Base-by-base conservation (phyloP, 2,888 invertebrate genomes). In the Prosapia bicincta region DNA sequence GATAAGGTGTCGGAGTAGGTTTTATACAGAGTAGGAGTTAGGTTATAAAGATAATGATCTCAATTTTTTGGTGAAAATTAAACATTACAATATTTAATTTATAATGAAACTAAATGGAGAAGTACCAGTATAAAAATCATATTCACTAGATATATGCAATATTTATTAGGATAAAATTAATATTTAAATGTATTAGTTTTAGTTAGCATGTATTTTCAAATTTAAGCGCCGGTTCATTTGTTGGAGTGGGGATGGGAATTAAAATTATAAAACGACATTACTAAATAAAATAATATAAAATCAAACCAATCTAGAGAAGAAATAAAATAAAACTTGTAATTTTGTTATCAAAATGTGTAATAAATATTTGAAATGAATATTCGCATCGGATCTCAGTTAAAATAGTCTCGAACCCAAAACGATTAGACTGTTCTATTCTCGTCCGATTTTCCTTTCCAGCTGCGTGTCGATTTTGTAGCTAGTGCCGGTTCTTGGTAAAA, bases 391-490 rank as follows among this genome's bases (percentile, higher is more conserved):
- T 38, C 6, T 38, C 38, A 2, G 38, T 38, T 38, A 38, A 30
- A 54, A 54, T 54, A 54, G 20, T 20, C 54, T 54, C 20, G 20
- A 54, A 54, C 54, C 54, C 54, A 54, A 20, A 54, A 54, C 20
- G 20, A 20, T 54, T 54, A n/a, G 20, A 54, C 20, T 54, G 13
- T 20, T 54, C 54, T 54, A 54, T 54, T 54, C 54, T 54, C 54
- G 54, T 54, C 54, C n/a, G 3, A 54, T 20, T 54, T 54, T 54
- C 54, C 20, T 54, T 54, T 54, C 20, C 54, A 70, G 66, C 74
- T 74, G 74, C 74, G 74, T 74, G 74, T 74, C 74, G 54, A 74
- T 74, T 74, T 74, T 69, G 25, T 70, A 66, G 23, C 26, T 30
- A 43, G 74, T 30, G 66, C 66, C 74, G 67, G 74, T 69, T 70